A percentile compares a stretch with the other conserved stretches of the same genome.
These are phyloP conservation scores for Barnardius zonarius DNA, from an alignment of 2,113 vertebrate genomes.

Conservation along the genomic window DNA sequence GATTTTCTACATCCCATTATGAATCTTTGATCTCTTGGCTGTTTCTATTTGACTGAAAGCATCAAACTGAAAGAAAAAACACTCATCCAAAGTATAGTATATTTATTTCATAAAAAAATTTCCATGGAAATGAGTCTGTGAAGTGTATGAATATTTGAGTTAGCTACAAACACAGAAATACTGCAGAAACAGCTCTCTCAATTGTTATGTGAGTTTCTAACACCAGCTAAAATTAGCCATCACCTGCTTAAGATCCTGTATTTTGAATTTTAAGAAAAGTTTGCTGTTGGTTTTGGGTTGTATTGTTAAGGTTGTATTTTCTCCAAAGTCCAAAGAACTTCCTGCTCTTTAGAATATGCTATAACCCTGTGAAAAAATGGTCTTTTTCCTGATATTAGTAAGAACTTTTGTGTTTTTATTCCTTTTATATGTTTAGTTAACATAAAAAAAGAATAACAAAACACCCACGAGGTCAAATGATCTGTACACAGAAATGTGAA, in stretches of 20 bases:
- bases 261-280: background rate
- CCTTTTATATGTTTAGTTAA: slow-evolving; percentile 3
- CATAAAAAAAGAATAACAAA: background rate
- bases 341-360: background rate
- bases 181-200: background rate
- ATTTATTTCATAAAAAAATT: background rate
- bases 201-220: background rate
- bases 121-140: background rate
- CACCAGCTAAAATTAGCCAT: background rate
- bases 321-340: background rate
- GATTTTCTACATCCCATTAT: background rate
- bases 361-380: background rate
- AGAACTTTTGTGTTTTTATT: background rate
- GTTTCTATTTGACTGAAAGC: background rate
- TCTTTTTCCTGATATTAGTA: background rate
- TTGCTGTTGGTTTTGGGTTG: background rate
- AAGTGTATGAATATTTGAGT: background rate
- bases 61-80: background rate
- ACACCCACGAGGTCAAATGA: background rate
- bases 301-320: background rate
- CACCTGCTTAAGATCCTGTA: background rate
- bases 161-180: background rate
- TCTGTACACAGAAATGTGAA: slow-evolving; percentile 3
- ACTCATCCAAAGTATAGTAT: background rate
- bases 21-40: background rate